These are phyloP conservation scores for Drosophila baimaii DNA, from an alignment of 1,140 invertebrate species.

Conservation along the genomic window DNA sequence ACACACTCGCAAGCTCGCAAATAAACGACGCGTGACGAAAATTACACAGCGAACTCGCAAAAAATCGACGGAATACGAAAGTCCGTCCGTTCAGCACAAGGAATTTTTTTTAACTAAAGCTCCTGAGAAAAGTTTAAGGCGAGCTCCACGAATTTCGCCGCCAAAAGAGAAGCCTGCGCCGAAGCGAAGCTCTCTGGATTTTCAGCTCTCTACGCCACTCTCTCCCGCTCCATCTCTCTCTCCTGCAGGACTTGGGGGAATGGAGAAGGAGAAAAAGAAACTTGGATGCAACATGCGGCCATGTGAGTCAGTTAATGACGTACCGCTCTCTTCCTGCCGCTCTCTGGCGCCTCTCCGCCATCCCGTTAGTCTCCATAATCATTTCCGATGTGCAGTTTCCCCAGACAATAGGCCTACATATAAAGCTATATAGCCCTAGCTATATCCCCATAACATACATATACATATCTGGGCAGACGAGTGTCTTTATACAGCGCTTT, in stretches of 20 bases:
- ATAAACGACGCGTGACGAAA: conserved; percentile 70
- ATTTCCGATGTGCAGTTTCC: conserved; percentile 73
- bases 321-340: conserved; percentile 5
- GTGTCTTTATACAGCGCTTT: conserved; percentile 51
- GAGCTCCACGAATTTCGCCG: conserved; percentile 29
- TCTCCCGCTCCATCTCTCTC: neutral
- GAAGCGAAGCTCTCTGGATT: conserved; percentile 1
- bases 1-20: conserved; percentile 37
- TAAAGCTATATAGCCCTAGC: conserved; percentile 22
- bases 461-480: conserved; percentile 21
- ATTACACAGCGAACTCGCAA: conserved; percentile 46
- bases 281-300: conserved; percentile 75
- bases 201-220: neutral
- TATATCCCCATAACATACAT: conserved; percentile 21
- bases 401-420: conserved; percentile 72
- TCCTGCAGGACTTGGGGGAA: conserved; percentile 46
- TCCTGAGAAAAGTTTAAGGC: conserved; percentile 35
- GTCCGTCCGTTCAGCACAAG: conserved; percentile 60
- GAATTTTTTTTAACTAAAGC: conserved; percentile 76
- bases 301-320: conserved; percentile 73
- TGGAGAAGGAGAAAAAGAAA: conserved; percentile 10
- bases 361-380: conserved; percentile 42
- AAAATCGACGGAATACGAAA: conserved; percentile 19
- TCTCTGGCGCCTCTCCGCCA: neutral
- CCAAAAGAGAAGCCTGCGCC: conserved; percentile 41